phyloP scores from a whole-genome alignment of 2,888 invertebrate genomes.

The Cataglyphis rosenhaueri region DNA sequence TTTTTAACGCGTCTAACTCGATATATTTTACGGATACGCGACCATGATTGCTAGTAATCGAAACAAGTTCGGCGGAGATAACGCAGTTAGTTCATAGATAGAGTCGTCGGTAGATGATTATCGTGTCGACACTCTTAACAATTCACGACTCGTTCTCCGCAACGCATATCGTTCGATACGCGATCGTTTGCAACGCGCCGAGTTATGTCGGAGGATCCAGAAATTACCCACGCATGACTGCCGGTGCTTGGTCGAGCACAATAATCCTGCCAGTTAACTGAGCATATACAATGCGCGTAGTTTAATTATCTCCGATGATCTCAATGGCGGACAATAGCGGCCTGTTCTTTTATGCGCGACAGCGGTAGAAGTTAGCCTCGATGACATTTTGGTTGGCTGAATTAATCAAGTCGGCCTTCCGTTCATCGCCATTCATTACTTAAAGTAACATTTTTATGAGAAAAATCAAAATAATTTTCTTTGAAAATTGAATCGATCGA shows the following conservation, averaged over 20 bases:
- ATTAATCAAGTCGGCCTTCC: neutral
- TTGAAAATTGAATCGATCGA: neutral
- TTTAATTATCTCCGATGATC: conserved; percentile 55
- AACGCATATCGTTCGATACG: neutral
- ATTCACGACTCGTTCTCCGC: conserved; percentile 11
- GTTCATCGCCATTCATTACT: neutral
- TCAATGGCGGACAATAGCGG: conserved; percentile 41
- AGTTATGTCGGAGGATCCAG: neutral
- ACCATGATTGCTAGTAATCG: neutral
- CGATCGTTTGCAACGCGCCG: neutral
- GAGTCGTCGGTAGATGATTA: neutral
- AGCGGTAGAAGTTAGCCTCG: conserved; percentile 37
- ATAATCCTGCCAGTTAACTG: conserved; percentile 55
- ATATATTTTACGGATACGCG: neutral
- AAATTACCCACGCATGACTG: conserved; percentile 39
- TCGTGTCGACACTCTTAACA: neutral
- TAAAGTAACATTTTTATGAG: neutral
- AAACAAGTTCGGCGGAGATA: neutral
- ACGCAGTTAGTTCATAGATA: neutral
- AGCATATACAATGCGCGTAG: conserved; percentile 51
- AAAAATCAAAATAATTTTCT: neutral
- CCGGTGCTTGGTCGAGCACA: conserved; percentile 45
- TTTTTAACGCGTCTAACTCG: conserved; percentile 30
- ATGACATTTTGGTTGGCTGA: conserved; percentile 15
- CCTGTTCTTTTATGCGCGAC: conserved; percentile 39